A percentile compares a stretch with the other conserved stretches of the same genome.
phyloP scores from a whole-genome alignment of 2,797 vertebrate genomes.

The Cheirogaleus major region DNA sequence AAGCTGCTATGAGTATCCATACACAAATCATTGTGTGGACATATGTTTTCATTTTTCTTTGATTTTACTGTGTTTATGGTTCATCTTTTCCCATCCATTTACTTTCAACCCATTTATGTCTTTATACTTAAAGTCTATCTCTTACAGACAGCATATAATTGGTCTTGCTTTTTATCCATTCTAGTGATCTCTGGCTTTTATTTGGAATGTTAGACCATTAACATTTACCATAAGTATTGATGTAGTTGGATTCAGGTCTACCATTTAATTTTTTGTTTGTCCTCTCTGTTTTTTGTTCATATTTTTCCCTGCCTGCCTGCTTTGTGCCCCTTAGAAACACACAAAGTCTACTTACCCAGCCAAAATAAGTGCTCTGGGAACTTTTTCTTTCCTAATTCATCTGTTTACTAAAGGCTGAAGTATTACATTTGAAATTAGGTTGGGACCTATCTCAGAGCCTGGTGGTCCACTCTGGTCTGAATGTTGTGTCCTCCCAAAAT shows the following conservation, averaged over 20 bases:
- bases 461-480: background rate
- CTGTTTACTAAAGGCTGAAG: background rate
- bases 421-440: background rate
- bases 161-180: conserved; percentile 36
- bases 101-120: conserved; percentile 10
- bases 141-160: background rate
- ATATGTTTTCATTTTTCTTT: conserved; percentile 41
- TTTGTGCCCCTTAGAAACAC: conserved; percentile 34
- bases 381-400: background rate
- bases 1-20: background rate
- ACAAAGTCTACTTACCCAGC: background rate
- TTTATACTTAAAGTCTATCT: conserved; percentile 47
- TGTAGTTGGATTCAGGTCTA: conserved; percentile 1
- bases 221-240: conserved; percentile 27
- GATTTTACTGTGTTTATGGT: background rate
- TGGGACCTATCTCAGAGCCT: background rate
- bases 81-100: conserved; percentile 5
- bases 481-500: background rate
- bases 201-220: conserved; percentile 9
- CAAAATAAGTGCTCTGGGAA: conserved; percentile 11
- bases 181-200: conserved; percentile 1
- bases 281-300: background rate
- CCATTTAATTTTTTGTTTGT: conserved; percentile 14
- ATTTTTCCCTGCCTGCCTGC: background rate
- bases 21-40: background rate